These are phyloP conservation scores for Sebastes nivosus DNA, from an alignment of 2,797 vertebrate genomes.

Conservation along the genomic window DNA sequence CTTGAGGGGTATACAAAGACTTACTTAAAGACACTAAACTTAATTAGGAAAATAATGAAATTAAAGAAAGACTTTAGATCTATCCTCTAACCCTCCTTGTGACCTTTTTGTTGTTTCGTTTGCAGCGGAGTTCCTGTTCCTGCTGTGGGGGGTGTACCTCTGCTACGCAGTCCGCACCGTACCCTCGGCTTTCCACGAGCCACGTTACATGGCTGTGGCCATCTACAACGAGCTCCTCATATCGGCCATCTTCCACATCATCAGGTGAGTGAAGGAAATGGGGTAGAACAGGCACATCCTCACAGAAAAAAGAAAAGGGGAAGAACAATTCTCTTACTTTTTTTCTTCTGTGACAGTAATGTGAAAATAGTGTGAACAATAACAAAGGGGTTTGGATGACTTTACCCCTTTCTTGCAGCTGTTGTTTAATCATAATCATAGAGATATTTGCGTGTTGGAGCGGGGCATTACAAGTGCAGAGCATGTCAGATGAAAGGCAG, in stretches of 20 bases:
- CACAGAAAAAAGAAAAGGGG: background rate
- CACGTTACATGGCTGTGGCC: constrained; percentile 95
- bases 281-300: background rate
- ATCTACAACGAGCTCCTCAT: constrained; percentile 98
- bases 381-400: background rate
- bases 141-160: constrained; percentile 97
- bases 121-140: constrained; percentile 96
- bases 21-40: background rate
- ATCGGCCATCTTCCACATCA: constrained; percentile 95
- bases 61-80: background rate
- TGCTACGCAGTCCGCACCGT: constrained; percentile 97
- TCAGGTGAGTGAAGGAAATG: constrained; percentile 84
- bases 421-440: constrained; percentile 37
- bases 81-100: background rate
- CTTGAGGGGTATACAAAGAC: background rate
- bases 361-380: background rate
- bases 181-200: constrained; percentile 97
- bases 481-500: constrained; percentile 54
- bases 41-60: background rate
- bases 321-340: background rate
- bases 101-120: constrained; percentile 37
- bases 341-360: constrained; percentile 3
- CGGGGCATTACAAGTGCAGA: constrained; percentile 23
- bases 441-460: constrained; percentile 25
- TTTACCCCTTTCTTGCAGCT: background rate